These are phyloP conservation scores for Caiman crocodilus DNA, from an alignment of 2,797 vertebrate genomes.

Conservation along the genomic window DNA sequence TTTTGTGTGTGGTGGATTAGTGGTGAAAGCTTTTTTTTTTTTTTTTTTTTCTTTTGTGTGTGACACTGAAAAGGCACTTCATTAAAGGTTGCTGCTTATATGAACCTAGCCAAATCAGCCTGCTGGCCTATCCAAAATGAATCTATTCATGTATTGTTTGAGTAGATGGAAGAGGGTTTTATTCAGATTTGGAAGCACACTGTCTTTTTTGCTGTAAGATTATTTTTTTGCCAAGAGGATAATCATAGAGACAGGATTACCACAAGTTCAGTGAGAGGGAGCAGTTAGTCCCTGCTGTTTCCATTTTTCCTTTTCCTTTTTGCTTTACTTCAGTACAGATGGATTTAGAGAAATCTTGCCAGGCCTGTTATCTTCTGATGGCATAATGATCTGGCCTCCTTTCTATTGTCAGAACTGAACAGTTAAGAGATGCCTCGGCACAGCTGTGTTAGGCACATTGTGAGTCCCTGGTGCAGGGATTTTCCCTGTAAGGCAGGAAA, in stretches of 20 bases:
- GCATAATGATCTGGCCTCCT: neutral
- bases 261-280: neutral
- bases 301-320: neutral
- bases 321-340: rapidly evolving
- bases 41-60: too few species aligned
- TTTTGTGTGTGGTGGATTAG: neutral
- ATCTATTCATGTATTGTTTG: neutral
- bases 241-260: neutral
- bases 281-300: neutral
- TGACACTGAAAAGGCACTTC: too few species aligned
- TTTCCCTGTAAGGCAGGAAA: too few species aligned
- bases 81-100: neutral
- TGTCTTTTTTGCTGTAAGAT: neutral
- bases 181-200: neutral
- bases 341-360: neutral
- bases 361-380: neutral
- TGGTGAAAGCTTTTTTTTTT: neutral
- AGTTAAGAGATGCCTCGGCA: too few species aligned
- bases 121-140: neutral
- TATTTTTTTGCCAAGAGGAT: rapidly evolving
- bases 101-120: neutral
- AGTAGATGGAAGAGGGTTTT: neutral
- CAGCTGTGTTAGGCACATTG: too few species aligned
- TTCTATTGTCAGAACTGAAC: too few species aligned
- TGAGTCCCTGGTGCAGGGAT: too few species aligned